Evolutionary conservation across 2,113 vertebrate genomes (phyloP), one percentile per base, ranked within the genome.

Genomic region (Cygnus atratus): DNA sequence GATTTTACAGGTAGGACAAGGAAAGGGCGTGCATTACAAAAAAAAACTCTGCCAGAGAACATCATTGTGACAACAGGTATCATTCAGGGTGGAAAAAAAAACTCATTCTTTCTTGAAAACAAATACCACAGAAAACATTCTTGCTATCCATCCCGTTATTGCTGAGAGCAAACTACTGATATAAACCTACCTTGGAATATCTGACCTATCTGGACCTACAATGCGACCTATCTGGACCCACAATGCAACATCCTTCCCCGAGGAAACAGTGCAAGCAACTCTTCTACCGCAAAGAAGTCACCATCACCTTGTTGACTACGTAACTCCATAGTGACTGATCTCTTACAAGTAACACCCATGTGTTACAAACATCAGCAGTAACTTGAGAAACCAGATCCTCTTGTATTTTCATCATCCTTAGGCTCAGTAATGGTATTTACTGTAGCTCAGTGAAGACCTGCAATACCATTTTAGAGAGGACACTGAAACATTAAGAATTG

Each of bases 351-450:
- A 93, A 96, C 65, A 71, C 75, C 77, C 89, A 65, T 66, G 72
- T 96, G 94, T 90, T 93, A 95, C 20, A 94, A 96, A 95, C 94
- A 93, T 88, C 95, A 95, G 90, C 80, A 92, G 76, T 88, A 97
- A 95, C 76, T 19, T 41, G 85, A 87, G 88, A 93, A 97, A 97
- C 72, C 11, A 2, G 96, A 96, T 96, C 90, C 55, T 90, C 90
- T 73, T 33, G 43, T 35, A 63, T 50, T 90, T 88, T 80, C 70
- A 81, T 84, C 91, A 87, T 78, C 86, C 93, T 87, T 92, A 75
- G 59, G 83, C 80, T 59, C 70, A n/a, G 54, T n/a, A 63, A 61
- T 75, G 67, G 57, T 81, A 78, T 59, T 82, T 83, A 78, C 54
- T 20, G 46, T 7, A 85, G 79, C 59, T 72, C 85, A 46, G 31